A percentile compares a stretch with the other conserved stretches of the same genome.
phyloP scores from a whole-genome alignment of 2,888 invertebrate genomes.

The Phytoseiulus persimilis region DNA sequence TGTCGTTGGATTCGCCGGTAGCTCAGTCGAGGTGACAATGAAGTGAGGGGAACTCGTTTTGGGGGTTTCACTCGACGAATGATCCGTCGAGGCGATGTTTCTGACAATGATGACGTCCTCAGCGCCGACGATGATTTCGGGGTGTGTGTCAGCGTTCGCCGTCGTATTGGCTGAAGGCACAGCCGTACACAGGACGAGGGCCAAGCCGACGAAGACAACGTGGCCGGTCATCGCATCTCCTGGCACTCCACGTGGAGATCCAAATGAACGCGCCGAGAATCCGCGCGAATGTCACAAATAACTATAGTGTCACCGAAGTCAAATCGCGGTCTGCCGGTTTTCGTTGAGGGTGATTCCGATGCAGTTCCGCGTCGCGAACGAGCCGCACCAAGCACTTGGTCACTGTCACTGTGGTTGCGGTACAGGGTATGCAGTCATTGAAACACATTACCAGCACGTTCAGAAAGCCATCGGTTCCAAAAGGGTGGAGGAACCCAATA shows the following conservation, averaged over 20 bases:
- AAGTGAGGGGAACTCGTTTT: not conserved
- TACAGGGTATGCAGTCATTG: not conserved
- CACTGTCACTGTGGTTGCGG: not conserved
- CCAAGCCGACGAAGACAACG: slow-evolving; percentile 21
- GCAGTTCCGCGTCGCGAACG: not conserved
- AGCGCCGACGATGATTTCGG: not conserved
- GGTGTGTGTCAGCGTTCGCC: not conserved
- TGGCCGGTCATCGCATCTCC: slow-evolving; percentile 29
- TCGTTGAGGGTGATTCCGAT: not conserved
- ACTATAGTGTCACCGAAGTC: not conserved
- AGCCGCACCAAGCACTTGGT: not conserved
- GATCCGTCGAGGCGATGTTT: not conserved
- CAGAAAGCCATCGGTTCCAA: not conserved
- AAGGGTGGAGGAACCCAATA: not conserved
- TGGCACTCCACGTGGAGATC: slow-evolving; percentile 11
- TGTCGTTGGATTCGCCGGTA: not conserved
- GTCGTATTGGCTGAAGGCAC: slow-evolving; percentile 16
- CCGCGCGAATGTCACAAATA: not conserved
- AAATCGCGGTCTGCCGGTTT: not conserved
- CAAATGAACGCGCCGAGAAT: not conserved
- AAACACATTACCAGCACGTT: not conserved
- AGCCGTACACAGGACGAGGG: slow-evolving; percentile 17
- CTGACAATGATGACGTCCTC: not conserved
- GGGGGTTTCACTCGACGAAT: not conserved
- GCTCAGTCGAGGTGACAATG: not conserved